These are phyloP conservation scores for Dichetophora obliterata DNA, from an alignment of 2,888 invertebrate genomes.

Conservation along the genomic window DNA sequence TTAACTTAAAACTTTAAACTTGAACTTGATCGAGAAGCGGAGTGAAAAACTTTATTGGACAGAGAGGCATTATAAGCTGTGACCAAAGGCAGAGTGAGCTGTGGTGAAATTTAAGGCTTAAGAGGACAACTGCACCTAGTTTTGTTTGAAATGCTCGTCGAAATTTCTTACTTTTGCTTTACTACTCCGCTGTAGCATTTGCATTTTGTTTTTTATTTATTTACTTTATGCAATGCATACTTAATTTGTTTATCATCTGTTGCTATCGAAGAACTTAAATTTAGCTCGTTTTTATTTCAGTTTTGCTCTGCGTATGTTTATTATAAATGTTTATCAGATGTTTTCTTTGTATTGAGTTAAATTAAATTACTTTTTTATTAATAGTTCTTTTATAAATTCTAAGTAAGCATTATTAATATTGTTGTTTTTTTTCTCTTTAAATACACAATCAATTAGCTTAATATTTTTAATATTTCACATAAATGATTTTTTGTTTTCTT, in stretches of 20 bases:
- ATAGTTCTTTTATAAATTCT: not conserved
- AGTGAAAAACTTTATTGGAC: not conserved
- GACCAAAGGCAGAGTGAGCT: no score
- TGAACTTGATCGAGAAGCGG: not conserved
- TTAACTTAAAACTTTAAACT: not conserved
- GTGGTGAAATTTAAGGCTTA: no score
- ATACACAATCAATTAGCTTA: slow-evolving; percentile 13
- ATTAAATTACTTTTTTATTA: not conserved
- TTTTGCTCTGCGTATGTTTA: not conserved
- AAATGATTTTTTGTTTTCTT: not conserved
- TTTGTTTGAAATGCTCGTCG: not conserved
- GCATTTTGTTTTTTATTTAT: not conserved
- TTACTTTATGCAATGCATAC: not conserved
- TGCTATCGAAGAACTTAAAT: not conserved
- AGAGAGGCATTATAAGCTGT: no score
- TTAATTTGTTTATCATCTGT: not conserved
- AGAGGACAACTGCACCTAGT: no score
- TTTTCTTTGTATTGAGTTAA: not conserved
- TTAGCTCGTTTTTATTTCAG: not conserved
- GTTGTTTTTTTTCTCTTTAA: not conserved
- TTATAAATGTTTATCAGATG: not conserved
- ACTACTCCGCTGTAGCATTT: not conserved
- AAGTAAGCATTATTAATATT: slow-evolving; percentile 21
- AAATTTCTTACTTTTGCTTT: slow-evolving; percentile 21
- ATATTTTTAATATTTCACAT: slow-evolving; percentile 21